Conservation (phyloP, 2,888 invertebrate species). For the Periphyllus acericola region DNA sequence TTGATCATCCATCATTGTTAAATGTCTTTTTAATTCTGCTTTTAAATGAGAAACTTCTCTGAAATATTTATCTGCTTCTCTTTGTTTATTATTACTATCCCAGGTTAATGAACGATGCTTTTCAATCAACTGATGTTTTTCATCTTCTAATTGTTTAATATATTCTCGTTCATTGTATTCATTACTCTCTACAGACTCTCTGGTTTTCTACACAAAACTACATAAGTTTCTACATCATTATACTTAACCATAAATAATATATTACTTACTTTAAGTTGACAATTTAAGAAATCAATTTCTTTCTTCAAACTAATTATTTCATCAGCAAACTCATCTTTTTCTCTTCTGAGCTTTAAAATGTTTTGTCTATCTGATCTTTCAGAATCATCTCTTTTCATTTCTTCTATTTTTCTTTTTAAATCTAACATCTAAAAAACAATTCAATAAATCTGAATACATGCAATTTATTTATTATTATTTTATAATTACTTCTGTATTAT, state of each 20-base stretch:
- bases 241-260: neutral
- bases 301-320: slow-evolving; percentile 51
- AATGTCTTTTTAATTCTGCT: slow-evolving; percentile 41
- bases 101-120: slow-evolving; percentile 53
- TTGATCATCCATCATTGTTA: slow-evolving; percentile 47
- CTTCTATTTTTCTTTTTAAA: slow-evolving; percentile 53
- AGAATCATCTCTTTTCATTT: slow-evolving; percentile 20
- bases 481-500: slow-evolving; percentile 44
- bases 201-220: slow-evolving; percentile 29
- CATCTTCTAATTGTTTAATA: slow-evolving; percentile 52
- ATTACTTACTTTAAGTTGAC: slow-evolving; percentile 31
- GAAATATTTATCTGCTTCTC: slow-evolving; percentile 38
- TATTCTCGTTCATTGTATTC: slow-evolving; percentile 53
- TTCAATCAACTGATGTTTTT: slow-evolving; percentile 55
- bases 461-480: neutral
- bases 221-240: neutral
- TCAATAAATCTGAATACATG: neutral
- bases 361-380: slow-evolving; percentile 37
- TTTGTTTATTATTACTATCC: slow-evolving; percentile 47
- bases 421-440: slow-evolving; percentile 33
- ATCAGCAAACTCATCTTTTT: slow-evolving; percentile 45
- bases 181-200: slow-evolving; percentile 53
- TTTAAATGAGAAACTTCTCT: slow-evolving; percentile 40
- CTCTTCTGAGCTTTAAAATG: slow-evolving; percentile 51
- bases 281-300: slow-evolving; percentile 59